These are phyloP conservation scores for Pseudopleuronectes americanus DNA, from an alignment of 2,797 vertebrate species.

Conservation along the genomic window DNA sequence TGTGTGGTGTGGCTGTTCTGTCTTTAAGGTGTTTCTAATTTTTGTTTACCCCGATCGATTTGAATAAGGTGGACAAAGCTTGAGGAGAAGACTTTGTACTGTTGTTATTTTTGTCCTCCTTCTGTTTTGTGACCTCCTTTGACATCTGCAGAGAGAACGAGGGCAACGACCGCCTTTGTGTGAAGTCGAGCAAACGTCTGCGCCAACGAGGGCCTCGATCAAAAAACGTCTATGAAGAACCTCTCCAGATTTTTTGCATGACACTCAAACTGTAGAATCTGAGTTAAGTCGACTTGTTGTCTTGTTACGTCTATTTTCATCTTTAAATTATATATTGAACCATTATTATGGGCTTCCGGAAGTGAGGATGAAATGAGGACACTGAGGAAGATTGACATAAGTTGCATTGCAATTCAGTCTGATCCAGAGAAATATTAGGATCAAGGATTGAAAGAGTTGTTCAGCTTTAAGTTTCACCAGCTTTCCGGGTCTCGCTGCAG, in stretches of 20 bases:
- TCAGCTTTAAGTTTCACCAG: background rate
- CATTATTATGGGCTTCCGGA: background rate
- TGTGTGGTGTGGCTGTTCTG: background rate
- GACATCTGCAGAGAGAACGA: slow-evolving; percentile 72
- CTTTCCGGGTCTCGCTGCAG: slow-evolving; percentile 1
- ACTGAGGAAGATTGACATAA: slow-evolving; percentile 1
- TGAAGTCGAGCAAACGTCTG: slow-evolving; percentile 19
- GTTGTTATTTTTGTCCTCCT: slow-evolving; percentile 52
- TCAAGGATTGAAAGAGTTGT: background rate
- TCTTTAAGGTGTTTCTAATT: background rate
- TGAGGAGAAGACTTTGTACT: background rate
- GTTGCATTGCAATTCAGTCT: background rate
- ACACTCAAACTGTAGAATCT: background rate
- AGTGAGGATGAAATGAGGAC: slow-evolving; percentile 14
- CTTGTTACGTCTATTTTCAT: background rate
- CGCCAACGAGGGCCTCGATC: slow-evolving; percentile 7
- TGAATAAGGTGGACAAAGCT: background rate
- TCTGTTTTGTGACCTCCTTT: slow-evolving; percentile 69
- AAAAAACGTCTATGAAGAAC: slow-evolving; percentile 7
- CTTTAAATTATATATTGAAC: background rate
- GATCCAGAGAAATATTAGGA: background rate
- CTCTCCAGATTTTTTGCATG: background rate
- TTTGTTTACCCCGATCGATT: background rate
- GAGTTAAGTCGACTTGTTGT: background rate
- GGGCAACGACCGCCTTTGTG: slow-evolving; percentile 48